Evolutionary conservation across 1,140 invertebrate species (phyloP), one percentile per base, ranked within the genome.

Genomic region (Argopecten irradians): DNA sequence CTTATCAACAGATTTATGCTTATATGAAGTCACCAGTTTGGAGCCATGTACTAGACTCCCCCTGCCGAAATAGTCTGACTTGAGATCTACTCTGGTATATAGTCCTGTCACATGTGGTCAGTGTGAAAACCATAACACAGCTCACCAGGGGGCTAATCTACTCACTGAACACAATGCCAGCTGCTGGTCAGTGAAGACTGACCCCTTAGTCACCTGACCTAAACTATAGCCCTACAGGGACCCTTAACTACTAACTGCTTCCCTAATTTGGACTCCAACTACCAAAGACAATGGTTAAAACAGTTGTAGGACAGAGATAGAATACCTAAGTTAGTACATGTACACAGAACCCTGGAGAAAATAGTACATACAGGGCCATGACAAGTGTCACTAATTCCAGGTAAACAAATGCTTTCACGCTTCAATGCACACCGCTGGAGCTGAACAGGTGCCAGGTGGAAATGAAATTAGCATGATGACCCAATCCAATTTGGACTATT

Each of bases 321-420:
- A n/a, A n/a, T n/a, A n/a, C n/a, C n/a, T n/a, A n/a, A n/a, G n/a
- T n/a, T 71, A n/a, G n/a, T 8, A 5, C 22, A 55, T 55, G 16
- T 71, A 71, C 55, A 71, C 55, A n/a, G n/a, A n/a, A n/a, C 55
- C 55, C 55, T 71, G 55, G 7, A n/a, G 22, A 71, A 71, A 8
- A 71, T 11, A 71, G n/a, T 28, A n/a, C 28, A n/a, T 22, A 71
- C 55, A 71, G 22, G 16, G 16, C 55, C 55, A n/a, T 71, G 55
- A 71, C 55, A 71, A 71, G 55, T 71, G 55, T 71, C 55, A 71
- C 55, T 71, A 71, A 71, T n/a, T 71, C 55, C 22, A 71, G 55
- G 55, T 28, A 71, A 71, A 71, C 55, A 71, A 71, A 28, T 71
- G 55, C 22, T 71, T 22, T 71, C 55, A 71, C n/a, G 11, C 55